Conservation (phyloP, 2,797 vertebrate species). For the Sebastes aleutianus region DNA sequence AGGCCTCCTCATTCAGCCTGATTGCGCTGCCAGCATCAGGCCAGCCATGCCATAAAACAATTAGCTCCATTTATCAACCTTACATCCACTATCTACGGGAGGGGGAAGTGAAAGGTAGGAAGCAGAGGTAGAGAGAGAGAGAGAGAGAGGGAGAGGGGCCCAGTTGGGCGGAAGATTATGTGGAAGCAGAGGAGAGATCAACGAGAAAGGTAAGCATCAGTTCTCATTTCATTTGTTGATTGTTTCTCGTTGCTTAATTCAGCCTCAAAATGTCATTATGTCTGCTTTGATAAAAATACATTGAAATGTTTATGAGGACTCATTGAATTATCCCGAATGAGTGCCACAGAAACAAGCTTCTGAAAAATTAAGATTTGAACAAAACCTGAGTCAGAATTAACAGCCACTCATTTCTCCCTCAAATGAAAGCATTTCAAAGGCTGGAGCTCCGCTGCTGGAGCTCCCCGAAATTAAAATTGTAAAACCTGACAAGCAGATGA, state of each 20-base stretch:
- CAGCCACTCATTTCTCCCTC: not conserved
- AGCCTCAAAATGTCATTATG: not conserved
- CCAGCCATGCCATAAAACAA: slow-evolving; percentile 84
- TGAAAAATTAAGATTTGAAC: not conserved
- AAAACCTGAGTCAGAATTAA: slow-evolving; percentile 7
- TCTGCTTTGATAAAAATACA: slow-evolving; percentile 9
- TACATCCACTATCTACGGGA: slow-evolving; percentile 69
- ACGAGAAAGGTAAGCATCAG: slow-evolving; percentile 12
- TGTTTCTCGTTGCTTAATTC: slow-evolving; percentile 15
- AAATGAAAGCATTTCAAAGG: slow-evolving; percentile 10
- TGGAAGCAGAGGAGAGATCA: slow-evolving; percentile 7
- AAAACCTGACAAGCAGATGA: slow-evolving; percentile 32
- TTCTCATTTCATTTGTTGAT: slow-evolving; percentile 31
- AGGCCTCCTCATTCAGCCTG: slow-evolving; percentile 83
- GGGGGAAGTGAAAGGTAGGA: slow-evolving; percentile 47
- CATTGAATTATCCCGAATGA: not conserved
- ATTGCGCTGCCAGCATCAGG: slow-evolving; percentile 82
- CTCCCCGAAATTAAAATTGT: slow-evolving; percentile 17
- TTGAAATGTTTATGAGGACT: not conserved
- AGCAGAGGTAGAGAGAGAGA: slow-evolving; percentile 3
- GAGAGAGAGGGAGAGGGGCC: not conserved
- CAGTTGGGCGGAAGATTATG: not conserved
- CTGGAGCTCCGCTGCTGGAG: not conserved
- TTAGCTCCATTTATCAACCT: slow-evolving; percentile 87
- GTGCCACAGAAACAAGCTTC: not conserved